Evolutionary conservation across 2,797 vertebrate species (phyloP), one percentile per base, ranked within the genome.

Genomic region (Distichodus sexfasciatus): DNA sequence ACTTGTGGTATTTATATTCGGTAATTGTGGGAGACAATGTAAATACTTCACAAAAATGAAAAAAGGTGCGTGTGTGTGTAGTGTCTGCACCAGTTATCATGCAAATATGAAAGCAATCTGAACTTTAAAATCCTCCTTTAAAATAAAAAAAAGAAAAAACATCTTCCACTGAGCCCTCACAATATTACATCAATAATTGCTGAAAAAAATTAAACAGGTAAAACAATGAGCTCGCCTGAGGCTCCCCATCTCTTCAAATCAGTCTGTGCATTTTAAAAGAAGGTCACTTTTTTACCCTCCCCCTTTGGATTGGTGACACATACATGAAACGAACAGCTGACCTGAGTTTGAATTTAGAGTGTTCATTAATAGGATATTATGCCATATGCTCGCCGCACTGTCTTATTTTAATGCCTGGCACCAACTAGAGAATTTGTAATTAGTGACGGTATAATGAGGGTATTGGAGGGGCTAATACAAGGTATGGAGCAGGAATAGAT

Each of bases 311-410:
- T 91, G 87, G 90, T 95, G 94, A 96, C 94, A 95, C 83, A 82
- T 90, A 92, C 90, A 88, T 89, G 91, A 93, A 92, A 92, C 92
- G 93, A 95, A 92, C 93, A 94, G 92, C 94, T 97, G 95, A 98
- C 95, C 96, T 92, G 93, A 94, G 95, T 96, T 97, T 98, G 97
- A 98, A 99, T 99, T 98, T 99, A 99, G 97, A 99, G 95, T 97
- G 96, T 98, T 99, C 97, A 98, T 99, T 98, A 99, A 99, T 98
- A 99, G 93, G 94, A 97, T 97, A 98, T 98, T 96, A 98, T 94
- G 92, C 96, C 96, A 98, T 96, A 97, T 98, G 96, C 94, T 96
- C 91, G 78, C 89, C 91, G 91, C 94, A 94, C 94, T 93, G 92
- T 94, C 94, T 95, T 92, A 92, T 93, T 94, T 92, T 93, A 94